Evolutionary conservation across 2,797 vertebrate species (phyloP), one percentile per base, ranked within the genome.

Genomic region (Phrynocephalus forsythii): DNA sequence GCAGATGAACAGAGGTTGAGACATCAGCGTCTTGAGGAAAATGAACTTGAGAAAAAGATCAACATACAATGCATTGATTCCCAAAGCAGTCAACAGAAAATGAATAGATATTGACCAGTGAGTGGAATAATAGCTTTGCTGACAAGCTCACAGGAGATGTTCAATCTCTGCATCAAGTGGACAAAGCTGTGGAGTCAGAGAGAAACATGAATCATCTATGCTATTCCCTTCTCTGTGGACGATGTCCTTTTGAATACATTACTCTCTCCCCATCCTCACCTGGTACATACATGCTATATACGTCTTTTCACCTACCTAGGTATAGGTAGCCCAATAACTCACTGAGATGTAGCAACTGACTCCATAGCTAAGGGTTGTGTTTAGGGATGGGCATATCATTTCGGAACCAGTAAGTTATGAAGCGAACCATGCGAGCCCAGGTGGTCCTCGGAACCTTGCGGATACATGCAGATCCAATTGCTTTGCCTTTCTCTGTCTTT

Each of bases 41-140:
- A 93, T 79, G 77, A 94, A 91, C 76, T 44, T 8, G 71, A 89
- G 89, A 7, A 71, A 91, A 90, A 94, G 87, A 94, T 91, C 86
- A 84, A 68, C 77, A 80, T 56, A 85, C 13, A 52, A 38, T 7
- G 77, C 87, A 92, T 94, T 0, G 63, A 86, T 91, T 94, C 90
- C 66, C 5, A 15, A 90, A 92, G 91, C 92, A 95, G 90, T 89
- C 82, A 90, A 87, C 89, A 94, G 92, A 94, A 95, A 96, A 95
- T 92, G 86, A 96, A 90, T 91, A 91, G 1, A 18, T 86, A 95
- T 73, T 95, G 94, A 91, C 93, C 96, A 94, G 84, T 78, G 93
- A 94, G 90, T 85, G 89, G 94, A 97, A 96, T 95, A 95, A 97
- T 93, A 92, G 87, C 86, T 95, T 92, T 95, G 95, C 88, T 96